Percentiles rank a stretch among this genome's conserved stretches.
Evolutionary conservation across 2,888 invertebrate genomes (phyloP).

Genomic region (Drosophila neutralis): DNA sequence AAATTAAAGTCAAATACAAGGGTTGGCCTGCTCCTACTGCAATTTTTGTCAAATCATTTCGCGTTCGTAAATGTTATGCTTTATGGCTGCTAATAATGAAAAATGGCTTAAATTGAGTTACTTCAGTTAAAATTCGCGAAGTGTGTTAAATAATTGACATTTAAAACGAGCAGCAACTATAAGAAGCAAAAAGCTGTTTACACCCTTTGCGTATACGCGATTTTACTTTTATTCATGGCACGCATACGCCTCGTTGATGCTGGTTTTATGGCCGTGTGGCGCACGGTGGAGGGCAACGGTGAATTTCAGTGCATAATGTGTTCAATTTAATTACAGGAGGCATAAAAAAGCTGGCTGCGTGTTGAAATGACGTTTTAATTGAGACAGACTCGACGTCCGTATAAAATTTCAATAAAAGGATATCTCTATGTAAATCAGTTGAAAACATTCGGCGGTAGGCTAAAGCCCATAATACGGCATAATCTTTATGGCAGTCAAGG

Average conservation of each 20-base stretch:
- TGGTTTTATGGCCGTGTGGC: constrained; percentile 28
- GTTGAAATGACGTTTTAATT: constrained; percentile 52
- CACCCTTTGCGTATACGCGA: constrained; percentile 33
- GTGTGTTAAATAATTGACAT: constrained; percentile 70
- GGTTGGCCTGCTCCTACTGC: constrained; percentile 9
- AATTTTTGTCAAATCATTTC: constrained; percentile 43
- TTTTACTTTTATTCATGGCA: constrained; percentile 19
- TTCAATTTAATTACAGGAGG: constrained; percentile 61
- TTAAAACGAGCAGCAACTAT: constrained; percentile 52
- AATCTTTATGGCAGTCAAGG: constrained; percentile 6
- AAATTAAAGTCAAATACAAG: constrained; percentile 30
- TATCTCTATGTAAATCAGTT: constrained; percentile 11
- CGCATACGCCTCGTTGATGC: constrained; percentile 58
- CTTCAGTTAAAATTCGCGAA: constrained; percentile 46
- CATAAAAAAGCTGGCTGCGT: constrained; percentile 46
- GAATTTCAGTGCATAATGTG: constrained; percentile 35
- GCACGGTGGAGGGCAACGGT: constrained; percentile 10
- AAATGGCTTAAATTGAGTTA: constrained; percentile 65
- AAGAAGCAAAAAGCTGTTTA: constrained; percentile 44
- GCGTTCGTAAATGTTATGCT: constrained; percentile 42
- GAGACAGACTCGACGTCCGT: constrained; percentile 27
- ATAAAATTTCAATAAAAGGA: constrained; percentile 41
- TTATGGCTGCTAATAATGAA: constrained; percentile 68
- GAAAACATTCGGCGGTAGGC: neutral
- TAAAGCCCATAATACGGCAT: constrained; percentile 9